phyloP scores from a whole-genome alignment of 2,113 vertebrate genomes.

The Eidolon helvum region DNA sequence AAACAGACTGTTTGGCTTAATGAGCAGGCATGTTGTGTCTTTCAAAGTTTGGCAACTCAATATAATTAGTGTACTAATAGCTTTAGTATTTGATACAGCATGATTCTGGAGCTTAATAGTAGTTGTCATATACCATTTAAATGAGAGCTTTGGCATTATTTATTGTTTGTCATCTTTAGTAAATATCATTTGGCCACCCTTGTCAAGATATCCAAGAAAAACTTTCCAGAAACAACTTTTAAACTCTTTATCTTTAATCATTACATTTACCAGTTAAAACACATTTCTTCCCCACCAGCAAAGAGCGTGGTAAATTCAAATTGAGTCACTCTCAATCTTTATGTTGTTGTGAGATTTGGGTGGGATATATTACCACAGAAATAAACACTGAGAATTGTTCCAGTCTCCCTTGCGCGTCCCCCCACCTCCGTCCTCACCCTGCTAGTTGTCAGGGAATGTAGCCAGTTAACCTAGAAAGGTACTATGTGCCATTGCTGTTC shows the following conservation, averaged over 20 bases:
- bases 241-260: background rate
- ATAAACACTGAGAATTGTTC: background rate
- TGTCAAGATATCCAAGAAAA: background rate
- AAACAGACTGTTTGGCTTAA: slow-evolving; percentile 30
- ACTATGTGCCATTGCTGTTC: background rate
- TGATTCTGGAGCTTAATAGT: background rate
- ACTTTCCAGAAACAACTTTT: background rate
- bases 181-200: background rate
- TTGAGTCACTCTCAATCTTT: background rate
- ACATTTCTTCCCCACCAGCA: background rate
- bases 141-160: background rate
- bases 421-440: no score
- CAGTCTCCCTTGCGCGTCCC: background rate
- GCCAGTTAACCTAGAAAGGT: background rate
- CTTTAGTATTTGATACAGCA: slow-evolving; percentile 34
- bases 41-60: background rate
- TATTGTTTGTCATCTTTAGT: background rate
- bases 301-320: background rate
- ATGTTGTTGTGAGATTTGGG: background rate
- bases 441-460: background rate
- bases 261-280: background rate
- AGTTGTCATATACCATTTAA: slow-evolving; percentile 32
- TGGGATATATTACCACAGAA: background rate
- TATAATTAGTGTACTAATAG: slow-evolving; percentile 27
- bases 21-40: slow-evolving; percentile 45